Conservation (phyloP, 2,888 invertebrate species). For the Anodontia alba region DNA sequence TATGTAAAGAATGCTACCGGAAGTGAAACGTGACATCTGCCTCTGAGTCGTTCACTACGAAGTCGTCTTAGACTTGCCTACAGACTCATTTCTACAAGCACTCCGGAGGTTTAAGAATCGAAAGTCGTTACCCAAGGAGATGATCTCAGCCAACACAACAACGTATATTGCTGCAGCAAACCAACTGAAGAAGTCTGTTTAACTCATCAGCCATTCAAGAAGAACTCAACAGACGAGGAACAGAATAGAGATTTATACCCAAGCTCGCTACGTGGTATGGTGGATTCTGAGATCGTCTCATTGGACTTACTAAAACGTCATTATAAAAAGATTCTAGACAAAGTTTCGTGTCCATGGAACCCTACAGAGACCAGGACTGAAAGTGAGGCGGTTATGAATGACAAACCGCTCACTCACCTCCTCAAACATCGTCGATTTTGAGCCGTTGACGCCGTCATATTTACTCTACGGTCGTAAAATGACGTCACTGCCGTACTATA, state of each 20-base stretch:
- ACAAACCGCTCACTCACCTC: constrained; percentile 50
- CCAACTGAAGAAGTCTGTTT: neutral
- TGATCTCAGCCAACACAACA: neutral
- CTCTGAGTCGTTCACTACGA: constrained; percentile 18
- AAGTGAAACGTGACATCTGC: neutral
- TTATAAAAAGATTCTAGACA: neutral
- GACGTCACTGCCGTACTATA: neutral
- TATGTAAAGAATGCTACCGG: neutral
- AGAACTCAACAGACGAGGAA: constrained; percentile 17
- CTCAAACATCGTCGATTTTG: constrained; percentile 15
- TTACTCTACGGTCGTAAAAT: constrained; percentile 34
- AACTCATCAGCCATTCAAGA: neutral
- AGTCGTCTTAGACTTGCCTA: neutral
- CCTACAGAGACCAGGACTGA: constrained; percentile 42
- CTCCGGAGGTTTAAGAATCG: constrained; percentile 3
- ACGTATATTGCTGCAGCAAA: constrained; percentile 1
- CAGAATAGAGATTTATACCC: constrained; percentile 52
- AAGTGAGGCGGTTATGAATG: constrained; percentile 52
- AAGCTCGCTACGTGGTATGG: constrained; percentile 47
- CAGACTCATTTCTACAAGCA: neutral
- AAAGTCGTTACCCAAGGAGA: neutral
- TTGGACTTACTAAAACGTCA: constrained; percentile 43
- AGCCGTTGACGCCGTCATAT: constrained; percentile 52
- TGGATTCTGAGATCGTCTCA: constrained; percentile 35
- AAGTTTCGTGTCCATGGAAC: constrained; percentile 14